Evolutionary conservation across 2,797 vertebrate genomes (phyloP).

Genomic region (Threskiornis aethiopicus): DNA sequence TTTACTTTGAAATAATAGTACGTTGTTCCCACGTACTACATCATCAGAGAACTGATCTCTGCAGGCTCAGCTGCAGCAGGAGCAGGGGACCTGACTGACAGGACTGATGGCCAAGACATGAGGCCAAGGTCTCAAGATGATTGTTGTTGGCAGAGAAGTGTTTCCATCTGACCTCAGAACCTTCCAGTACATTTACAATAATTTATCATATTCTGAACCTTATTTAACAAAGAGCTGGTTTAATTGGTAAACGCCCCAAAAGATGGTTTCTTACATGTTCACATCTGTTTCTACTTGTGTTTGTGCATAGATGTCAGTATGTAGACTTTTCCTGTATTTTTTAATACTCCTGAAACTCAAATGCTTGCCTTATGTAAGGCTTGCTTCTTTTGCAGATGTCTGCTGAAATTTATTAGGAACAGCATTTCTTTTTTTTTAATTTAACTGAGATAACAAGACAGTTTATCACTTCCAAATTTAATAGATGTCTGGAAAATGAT

Average conservation of each 20-base stretch:
- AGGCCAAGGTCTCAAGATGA: background rate
- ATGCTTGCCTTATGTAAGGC: background rate
- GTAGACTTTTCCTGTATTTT: background rate
- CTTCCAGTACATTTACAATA: background rate
- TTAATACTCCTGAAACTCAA: background rate
- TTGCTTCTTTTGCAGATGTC: background rate
- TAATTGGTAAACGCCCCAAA: background rate
- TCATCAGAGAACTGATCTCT: background rate
- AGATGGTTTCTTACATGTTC: background rate
- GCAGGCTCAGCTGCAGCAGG: background rate
- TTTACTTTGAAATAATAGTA: background rate
- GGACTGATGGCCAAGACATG: background rate
- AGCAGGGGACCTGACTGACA: background rate
- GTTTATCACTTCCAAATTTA: background rate
- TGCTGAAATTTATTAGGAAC: background rate
- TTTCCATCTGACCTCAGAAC: background rate
- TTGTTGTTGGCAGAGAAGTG: background rate
- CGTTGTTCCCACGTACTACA: background rate
- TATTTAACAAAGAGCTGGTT: background rate
- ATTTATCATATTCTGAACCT: background rate
- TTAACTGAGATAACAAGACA: background rate
- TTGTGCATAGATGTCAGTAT: background rate
- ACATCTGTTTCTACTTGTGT: background rate
- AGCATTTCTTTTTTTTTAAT: rapidly evolving
- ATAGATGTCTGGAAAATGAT: background rate